Evolutionary conservation across 1,140 invertebrate species (phyloP).

Genomic region (Lerema accius): DNA sequence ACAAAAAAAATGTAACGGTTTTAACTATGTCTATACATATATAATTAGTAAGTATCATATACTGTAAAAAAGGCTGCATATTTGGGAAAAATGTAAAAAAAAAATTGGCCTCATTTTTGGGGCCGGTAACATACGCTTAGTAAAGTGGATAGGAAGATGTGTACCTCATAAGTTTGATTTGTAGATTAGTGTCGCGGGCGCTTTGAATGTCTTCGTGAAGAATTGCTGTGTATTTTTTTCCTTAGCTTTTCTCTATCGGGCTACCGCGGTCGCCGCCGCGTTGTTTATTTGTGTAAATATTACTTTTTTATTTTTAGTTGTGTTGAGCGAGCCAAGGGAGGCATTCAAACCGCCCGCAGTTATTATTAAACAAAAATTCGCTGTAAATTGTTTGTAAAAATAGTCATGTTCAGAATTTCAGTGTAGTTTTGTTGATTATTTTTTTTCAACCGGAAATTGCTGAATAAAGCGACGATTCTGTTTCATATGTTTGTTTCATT

Average conservation of each 20-base stretch:
- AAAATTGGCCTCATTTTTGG: slow-evolving; percentile 75
- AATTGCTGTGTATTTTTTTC: slow-evolving; percentile 49
- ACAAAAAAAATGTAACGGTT: slow-evolving; percentile 75
- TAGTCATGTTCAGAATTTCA: slow-evolving; percentile 79
- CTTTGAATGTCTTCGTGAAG: slow-evolving; percentile 45
- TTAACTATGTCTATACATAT: slow-evolving; percentile 80
- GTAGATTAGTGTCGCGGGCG: slow-evolving; percentile 55
- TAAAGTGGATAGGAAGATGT: slow-evolving; percentile 74
- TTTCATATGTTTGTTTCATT: slow-evolving; percentile 75
- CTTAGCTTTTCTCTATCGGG: slow-evolving; percentile 49
- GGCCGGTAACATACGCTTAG: slow-evolving; percentile 79
- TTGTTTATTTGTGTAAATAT: slow-evolving; percentile 71
- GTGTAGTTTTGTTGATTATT: slow-evolving; percentile 81
- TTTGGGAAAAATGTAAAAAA: slow-evolving; percentile 75
- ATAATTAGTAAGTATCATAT: slow-evolving; percentile 81
- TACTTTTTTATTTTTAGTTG: slow-evolving; percentile 54
- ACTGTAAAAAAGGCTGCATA: slow-evolving; percentile 81
- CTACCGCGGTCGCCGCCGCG: slow-evolving; percentile 42
- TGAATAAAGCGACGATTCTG: slow-evolving; percentile 80
- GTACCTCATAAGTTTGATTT: slow-evolving; percentile 78
- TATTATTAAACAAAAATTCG: slow-evolving; percentile 57
- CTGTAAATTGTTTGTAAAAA: slow-evolving; percentile 82
- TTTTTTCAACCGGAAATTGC: slow-evolving; percentile 77
- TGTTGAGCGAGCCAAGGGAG: slow-evolving; percentile 42
- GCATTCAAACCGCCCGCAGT: slow-evolving; percentile 50